Evolutionary conservation across 2,113 vertebrate genomes (phyloP), one percentile per base, ranked within the genome.

Genomic region (Echinops telfairi): DNA sequence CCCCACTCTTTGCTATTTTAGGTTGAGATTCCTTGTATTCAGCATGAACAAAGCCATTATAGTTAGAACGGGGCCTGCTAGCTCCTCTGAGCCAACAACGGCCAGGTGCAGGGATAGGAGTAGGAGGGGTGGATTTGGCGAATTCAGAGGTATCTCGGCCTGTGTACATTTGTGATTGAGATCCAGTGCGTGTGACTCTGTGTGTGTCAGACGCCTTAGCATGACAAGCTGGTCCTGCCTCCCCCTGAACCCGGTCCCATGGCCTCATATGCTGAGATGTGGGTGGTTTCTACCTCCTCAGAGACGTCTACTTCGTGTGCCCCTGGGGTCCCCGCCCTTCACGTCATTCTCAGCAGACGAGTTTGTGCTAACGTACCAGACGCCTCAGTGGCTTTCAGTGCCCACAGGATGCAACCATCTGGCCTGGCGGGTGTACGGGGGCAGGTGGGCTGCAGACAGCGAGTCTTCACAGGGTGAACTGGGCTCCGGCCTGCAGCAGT

Each of bases 361-460:
- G 57, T 2, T 58, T 58, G 12, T 58, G 57, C 57, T 58, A 10
- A 58, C 14, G 57, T 58, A 12, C 19, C 57, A 58, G 19, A 14
- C 12, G 57, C 19, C 57, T 16, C 57, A 58, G 12, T 58, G 19
- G 12, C 12, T 58, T 58, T 58, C 57, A 31, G n/a, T n/a, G n/a
- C n/a, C n/a, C n/a, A n/a, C n/a, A n/a, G n/a, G n/a, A 15, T n/a
- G 6, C 31, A 2, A n/a, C 40, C 40, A 40, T 40, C 40, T 40
- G 40, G 40, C 40, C 40, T 40, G 40, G 40, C 4, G 40, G 40
- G 40, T 40, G 68, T 16, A 12, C 68, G 16, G 6, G 14, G 15
- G 66, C 29, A 17, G 6, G 31, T 1, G 5, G 33, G 17, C 0
- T 20, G 36, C 38, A 1, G 27, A 4, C 0, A 3, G 12, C 4